Conservation (phyloP, 2,113 vertebrate genomes). For the Alectura lathami region DNA sequence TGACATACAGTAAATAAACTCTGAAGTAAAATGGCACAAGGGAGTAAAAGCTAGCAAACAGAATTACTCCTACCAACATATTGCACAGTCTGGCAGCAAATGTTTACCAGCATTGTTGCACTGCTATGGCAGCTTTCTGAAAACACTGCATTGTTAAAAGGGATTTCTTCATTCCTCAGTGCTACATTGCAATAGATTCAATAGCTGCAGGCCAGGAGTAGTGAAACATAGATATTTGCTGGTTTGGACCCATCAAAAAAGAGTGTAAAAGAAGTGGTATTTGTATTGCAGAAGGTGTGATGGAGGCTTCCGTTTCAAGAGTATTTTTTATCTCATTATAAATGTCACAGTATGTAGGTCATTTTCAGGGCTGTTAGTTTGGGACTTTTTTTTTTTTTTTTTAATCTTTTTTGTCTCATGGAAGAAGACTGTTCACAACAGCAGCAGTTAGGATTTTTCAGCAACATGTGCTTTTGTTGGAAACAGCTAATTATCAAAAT, state of each 20-base stretch:
- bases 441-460: not conserved
- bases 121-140: constrained; percentile 3
- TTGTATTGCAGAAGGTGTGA: not conserved
- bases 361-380: not conserved
- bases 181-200: not conserved
- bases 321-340: not conserved
- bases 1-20: not conserved
- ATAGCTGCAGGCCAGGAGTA: not conserved
- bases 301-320: not conserved
- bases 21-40: not conserved
- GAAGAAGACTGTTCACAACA: not conserved
- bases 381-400: not conserved
- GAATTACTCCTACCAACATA: not conserved
- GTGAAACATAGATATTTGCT: not conserved
- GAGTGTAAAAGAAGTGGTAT: not conserved
- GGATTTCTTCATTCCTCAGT: not conserved
- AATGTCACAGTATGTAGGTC: not conserved
- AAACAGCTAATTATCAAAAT: not conserved
- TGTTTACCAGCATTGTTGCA: not conserved
- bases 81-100: not conserved
- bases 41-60: not conserved
- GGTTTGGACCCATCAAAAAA: not conserved
- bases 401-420: not conserved
- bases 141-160: not conserved
- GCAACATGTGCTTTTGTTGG: not conserved